Conservation (phyloP, 1,140 invertebrate genomes). For the Xylocopa sonorina region DNA sequence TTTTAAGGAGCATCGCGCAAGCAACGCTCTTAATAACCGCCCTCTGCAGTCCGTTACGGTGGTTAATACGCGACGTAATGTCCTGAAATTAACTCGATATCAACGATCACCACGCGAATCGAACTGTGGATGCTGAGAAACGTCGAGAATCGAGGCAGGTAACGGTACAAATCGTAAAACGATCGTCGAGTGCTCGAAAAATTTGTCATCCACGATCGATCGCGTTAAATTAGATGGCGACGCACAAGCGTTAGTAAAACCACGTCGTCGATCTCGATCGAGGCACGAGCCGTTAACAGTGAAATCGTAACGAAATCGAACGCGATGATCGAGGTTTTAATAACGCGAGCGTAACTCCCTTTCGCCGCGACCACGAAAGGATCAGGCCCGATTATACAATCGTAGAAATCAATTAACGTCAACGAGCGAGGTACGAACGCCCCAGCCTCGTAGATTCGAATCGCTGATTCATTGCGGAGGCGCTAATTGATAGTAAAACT, state of each 20-base stretch:
- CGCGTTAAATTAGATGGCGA: too few species aligned
- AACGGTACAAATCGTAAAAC: slow-evolving; percentile 5
- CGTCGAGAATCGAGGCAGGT: neutral
- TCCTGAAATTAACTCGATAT: slow-evolving; percentile 57
- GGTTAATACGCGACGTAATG: slow-evolving; percentile 56
- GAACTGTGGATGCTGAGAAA: slow-evolving; percentile 13
- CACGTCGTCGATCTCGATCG: too few species aligned
- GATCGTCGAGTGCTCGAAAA: neutral
- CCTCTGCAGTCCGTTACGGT: slow-evolving; percentile 13
- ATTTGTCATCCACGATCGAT: too few species aligned
- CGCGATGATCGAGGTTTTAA: slow-evolving; percentile 38
- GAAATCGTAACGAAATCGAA: neutral
- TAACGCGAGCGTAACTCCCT: slow-evolving; percentile 33
- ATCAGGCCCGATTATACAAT: slow-evolving; percentile 62
- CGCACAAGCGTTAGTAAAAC: too few species aligned
- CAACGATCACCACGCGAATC: slow-evolving; percentile 51
- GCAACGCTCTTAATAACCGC: slow-evolving; percentile 42
- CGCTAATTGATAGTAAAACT: slow-evolving; percentile 73
- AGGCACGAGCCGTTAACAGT: too few species aligned
- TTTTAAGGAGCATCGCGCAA: slow-evolving; percentile 38
- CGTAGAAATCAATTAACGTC: slow-evolving; percentile 73
- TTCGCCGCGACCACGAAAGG: slow-evolving; percentile 36
- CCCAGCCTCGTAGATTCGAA: slow-evolving; percentile 42
- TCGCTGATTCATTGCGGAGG: slow-evolving; percentile 67
- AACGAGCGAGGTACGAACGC: slow-evolving; percentile 51